Evolutionary conservation across 1,140 invertebrate genomes (phyloP).

Genomic region (Brachionus plicatilis): DNA sequence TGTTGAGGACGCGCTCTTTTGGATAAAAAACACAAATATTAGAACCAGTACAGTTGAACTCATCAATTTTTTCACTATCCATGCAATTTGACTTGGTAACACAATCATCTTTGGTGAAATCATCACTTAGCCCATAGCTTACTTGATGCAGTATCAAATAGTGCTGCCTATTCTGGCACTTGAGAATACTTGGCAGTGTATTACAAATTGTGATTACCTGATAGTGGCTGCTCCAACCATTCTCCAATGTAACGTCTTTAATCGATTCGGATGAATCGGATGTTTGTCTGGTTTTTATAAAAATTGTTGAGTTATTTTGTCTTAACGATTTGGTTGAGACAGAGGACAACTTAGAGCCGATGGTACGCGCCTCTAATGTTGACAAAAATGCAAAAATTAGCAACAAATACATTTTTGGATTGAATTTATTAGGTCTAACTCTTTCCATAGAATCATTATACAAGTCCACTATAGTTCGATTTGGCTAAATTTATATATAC

Average conservation of each 20-base stretch:
- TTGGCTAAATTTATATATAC: neutral
- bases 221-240: slow-evolving; percentile 1
- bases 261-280: neutral
- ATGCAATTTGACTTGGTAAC: neutral
- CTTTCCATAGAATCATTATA: slow-evolving; percentile 22
- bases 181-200: slow-evolving; percentile 16
- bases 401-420: neutral
- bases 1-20: neutral
- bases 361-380: neutral
- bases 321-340: neutral
- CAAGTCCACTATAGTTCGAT: slow-evolving; percentile 6
- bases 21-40: slow-evolving; percentile 40
- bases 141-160: slow-evolving; percentile 21
- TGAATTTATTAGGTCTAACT: neutral
- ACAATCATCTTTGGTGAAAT: neutral
- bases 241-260: neutral
- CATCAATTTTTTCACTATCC: neutral
- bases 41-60: slow-evolving; percentile 31
- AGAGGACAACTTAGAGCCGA: neutral
- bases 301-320: neutral
- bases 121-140: neutral
- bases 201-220: slow-evolving; percentile 38
- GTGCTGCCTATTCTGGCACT: slow-evolving; percentile 27
- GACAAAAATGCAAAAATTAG: neutral
- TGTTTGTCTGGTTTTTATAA: neutral